Evolutionary conservation across 2,113 vertebrate species (phyloP), one percentile per base, ranked within the genome.

Genomic region (Struthidea cinerea): DNA sequence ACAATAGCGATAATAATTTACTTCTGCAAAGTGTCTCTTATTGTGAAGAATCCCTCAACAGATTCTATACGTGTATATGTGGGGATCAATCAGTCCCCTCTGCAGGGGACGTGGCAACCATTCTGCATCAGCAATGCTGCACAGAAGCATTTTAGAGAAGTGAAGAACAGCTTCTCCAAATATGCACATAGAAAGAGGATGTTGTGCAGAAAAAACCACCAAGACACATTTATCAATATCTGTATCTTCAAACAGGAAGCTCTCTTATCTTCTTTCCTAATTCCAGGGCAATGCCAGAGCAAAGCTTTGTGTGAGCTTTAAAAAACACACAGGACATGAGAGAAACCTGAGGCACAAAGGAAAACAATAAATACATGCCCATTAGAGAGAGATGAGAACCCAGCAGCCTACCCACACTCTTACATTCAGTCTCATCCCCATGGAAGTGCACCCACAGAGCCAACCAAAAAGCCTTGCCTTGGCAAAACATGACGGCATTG

Each of bases 11-110:
- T 64, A 93, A 95, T 83, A 89, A 94, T 52, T 96, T 94, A 89
- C 68, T 95, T 93, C 64, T 84, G 75, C 76, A 59, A 92, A 95
- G 81, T 65, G 64, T 79, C 92, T 96, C 84, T 93, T 87, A 57
- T 41, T 70, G 75, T 81, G 84, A 95, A 90, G 81, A 89, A 93
- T 91, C 79, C 70, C 76, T 94, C 75, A 80, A 76, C 37, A 91
- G 90, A 94, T 95, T 89, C 82, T 70, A 65, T 49, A 59, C 0
- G 3, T 79, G 70, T 61, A 42, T 12, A 33, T 7, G 10, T 9
- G 41, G 21, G 46, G 70, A 91, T 87, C 91, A 67, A 84, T 80
- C 94, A 55, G 57, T 76, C 39, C n/a, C 35, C 91, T 85, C 69
- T 73, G 60, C 84, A 89, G 85, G 85, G 75, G 68, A 91, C 2